Conservation (phyloP, 2,888 invertebrate genomes). For the Scaptodrosophila latifasciaeformis region DNA sequence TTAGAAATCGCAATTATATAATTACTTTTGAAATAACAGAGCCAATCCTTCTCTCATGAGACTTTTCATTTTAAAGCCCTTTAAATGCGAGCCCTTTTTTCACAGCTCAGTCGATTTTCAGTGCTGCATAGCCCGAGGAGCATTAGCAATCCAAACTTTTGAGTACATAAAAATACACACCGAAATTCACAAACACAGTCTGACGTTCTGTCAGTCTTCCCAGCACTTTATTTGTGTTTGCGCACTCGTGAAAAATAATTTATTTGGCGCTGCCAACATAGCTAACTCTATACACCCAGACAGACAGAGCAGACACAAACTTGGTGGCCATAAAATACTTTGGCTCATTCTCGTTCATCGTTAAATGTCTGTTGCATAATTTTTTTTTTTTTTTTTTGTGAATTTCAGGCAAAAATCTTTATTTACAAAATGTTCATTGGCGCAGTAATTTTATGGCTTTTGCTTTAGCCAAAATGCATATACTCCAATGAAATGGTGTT, state of each 20-base stretch:
- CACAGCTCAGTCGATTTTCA: background rate
- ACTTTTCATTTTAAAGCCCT: too few relatives aligned
- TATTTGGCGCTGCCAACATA: conserved; percentile 3
- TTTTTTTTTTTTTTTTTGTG: too few relatives aligned
- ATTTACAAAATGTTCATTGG: conserved; percentile 22
- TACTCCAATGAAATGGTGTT: background rate
- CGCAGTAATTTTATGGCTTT: conserved; percentile 19
- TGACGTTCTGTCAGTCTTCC: background rate
- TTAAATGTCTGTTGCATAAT: background rate
- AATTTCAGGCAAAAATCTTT: conserved; percentile 11
- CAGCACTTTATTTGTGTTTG: background rate
- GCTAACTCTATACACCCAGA: too few relatives aligned
- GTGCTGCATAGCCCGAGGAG: conserved; percentile 2
- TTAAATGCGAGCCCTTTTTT: too few relatives aligned
- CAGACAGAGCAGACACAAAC: background rate
- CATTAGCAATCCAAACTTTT: background rate
- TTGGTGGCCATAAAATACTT: conserved; percentile 11
- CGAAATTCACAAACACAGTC: background rate
- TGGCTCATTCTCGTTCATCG: background rate
- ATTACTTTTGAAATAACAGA: conserved; percentile 5
- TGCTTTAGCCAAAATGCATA: background rate
- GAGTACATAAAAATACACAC: background rate
- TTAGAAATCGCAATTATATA: conserved; percentile 31
- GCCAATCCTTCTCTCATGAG: too few relatives aligned
- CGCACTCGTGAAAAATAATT: conserved; percentile 14